Evolutionary conservation across 1,140 invertebrate species (phyloP).

Genomic region (Nebria ingens): DNA sequence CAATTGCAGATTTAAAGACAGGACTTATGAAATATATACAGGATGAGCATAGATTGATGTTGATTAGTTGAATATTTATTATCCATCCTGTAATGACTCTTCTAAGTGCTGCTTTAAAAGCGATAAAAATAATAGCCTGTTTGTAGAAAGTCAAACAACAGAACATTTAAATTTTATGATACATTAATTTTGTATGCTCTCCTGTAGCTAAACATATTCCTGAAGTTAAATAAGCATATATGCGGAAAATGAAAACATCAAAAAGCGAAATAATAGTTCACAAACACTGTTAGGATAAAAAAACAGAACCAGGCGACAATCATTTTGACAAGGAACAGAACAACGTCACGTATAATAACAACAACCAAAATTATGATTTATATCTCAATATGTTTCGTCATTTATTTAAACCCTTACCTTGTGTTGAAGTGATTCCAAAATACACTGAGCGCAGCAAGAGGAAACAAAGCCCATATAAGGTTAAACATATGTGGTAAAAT

Average conservation of each 20-base stretch:
- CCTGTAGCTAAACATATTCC: too few species aligned
- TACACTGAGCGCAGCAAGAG: conserved; percentile 69
- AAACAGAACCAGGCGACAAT: conserved; percentile 1
- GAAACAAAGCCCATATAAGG: conserved; percentile 40
- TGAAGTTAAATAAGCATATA: background rate
- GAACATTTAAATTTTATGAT: too few species aligned
- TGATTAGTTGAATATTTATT: too few species aligned
- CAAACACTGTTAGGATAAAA: conserved; percentile 8
- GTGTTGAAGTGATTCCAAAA: conserved; percentile 97
- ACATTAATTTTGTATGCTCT: too few species aligned
- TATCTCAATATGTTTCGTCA: background rate
- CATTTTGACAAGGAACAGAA: background rate
- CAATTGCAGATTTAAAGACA: too few species aligned
- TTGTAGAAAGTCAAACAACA: too few species aligned
- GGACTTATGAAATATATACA: too few species aligned
- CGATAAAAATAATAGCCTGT: too few species aligned
- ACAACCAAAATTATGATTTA: background rate
- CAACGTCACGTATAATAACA: background rate
- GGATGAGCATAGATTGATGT: too few species aligned
- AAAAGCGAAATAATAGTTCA: conserved; percentile 5
- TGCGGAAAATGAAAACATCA: background rate
- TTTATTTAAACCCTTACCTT: conserved; percentile 64
- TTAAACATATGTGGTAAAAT: conserved; percentile 31
- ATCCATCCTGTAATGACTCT: too few species aligned
- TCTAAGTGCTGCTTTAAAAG: too few species aligned